These are phyloP conservation scores for Ditylenchus dipsaci DNA, from an alignment of 1,140 invertebrate species.

Conservation along the genomic window DNA sequence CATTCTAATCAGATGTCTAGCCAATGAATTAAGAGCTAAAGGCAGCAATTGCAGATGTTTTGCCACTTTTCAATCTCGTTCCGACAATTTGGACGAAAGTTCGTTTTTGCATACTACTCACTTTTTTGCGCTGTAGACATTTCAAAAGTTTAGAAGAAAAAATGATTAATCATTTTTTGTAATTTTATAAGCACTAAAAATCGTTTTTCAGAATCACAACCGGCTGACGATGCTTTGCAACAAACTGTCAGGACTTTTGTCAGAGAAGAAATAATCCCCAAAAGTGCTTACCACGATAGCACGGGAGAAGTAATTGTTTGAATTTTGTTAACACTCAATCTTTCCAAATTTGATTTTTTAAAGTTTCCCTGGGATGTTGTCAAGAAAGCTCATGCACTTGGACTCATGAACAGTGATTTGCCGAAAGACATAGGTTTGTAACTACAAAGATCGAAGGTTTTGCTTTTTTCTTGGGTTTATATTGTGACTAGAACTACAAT, in stretches of 20 bases:
- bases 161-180: no score
- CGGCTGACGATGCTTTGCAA: neutral
- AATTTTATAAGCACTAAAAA: no score
- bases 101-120: no score
- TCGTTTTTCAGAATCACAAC: neutral
- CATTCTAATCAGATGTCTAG: no score
- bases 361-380: conserved; percentile 84
- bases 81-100: no score
- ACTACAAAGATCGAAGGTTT: neutral
- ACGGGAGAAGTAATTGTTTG: neutral
- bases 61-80: no score
- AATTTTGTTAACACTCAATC: neutral
- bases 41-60: no score
- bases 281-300: neutral
- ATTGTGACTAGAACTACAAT: no score
- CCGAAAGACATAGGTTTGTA: conserved; percentile 64
- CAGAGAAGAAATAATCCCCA: conserved; percentile 10
- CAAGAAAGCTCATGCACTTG: conserved; percentile 84
- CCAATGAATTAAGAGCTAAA: no score
- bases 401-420: conserved; percentile 80
- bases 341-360: neutral
- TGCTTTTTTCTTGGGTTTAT: no score
- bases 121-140: no score
- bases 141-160: no score
- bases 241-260: conserved; percentile 14